Base-by-base conservation (phyloP, 2,888 invertebrate species). In the Epicampocera succincta region DNA sequence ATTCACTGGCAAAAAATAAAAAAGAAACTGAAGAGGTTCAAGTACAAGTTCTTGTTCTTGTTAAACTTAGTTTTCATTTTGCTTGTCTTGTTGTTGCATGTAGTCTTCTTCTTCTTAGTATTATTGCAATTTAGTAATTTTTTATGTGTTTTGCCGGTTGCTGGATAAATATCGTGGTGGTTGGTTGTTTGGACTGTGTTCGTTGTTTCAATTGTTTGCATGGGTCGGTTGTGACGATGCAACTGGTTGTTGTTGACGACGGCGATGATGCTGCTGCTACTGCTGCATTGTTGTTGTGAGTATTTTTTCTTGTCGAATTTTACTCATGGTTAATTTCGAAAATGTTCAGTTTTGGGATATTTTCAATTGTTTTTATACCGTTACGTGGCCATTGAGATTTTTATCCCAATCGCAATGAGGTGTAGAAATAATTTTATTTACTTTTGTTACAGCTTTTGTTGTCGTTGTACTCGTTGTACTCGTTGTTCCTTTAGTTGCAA, bases 181-280 rank as follows among this genome's bases (percentile, higher is more conserved):
- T 48, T 75, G 65, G 46, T 58, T 71, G 61, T n/a, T 15, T 72
- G 63, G 33, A 46, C 33, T 58, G 42, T 46, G 48, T 46, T 29
- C 38, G 21, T 61, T 68, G 8, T 52, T 65, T 75, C 25, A 48
- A 66, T 66, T 50, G 75, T 52, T 60, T 69, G 56, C 58, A 63
- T 66, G 61, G 66, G 66, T 66, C 58, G 38, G 52, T 71, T 52
- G 44, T 13, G 63, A 38, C n/a, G 77, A 83, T 80, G 84, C 84
- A 84, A 84, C 84, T 84, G 84, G 84, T 84, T 84, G 84, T 72
- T 79, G 69, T 66, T 56, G 66, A 50, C 33, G 78, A 56, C 25
- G 71, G 77, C 71, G 78, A 56, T 17, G 71, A 80, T 73, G 82
- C 75, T 71, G 38, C 61, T 65, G 50, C 44, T 60, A 29, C 44